Evolutionary conservation across 2,797 vertebrate genomes (phyloP).

Genomic region (Allobates femoralis): DNA sequence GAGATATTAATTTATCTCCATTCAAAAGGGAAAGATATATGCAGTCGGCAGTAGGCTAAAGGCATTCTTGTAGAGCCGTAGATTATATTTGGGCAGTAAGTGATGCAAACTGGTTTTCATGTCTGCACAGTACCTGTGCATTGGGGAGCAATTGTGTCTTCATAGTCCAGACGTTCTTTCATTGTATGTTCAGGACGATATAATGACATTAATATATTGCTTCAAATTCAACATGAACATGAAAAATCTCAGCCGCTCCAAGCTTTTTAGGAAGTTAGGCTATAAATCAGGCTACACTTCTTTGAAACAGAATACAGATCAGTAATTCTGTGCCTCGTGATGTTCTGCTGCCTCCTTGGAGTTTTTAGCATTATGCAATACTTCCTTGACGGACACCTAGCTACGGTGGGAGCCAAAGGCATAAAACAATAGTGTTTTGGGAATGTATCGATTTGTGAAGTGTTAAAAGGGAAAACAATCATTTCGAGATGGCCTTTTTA

Average conservation of each 20-base stretch:
- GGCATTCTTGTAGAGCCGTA: background rate
- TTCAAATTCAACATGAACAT: constrained; percentile 24
- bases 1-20: constrained; percentile 40
- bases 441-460: constrained; percentile 26
- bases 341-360: constrained; percentile 34
- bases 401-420: constrained; percentile 16
- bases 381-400: constrained; percentile 17
- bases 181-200: constrained; percentile 31
- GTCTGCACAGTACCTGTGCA: constrained; percentile 27
- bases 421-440: constrained; percentile 7
- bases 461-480: background rate
- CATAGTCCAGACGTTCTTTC: constrained; percentile 12
- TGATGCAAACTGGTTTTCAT: constrained; percentile 46
- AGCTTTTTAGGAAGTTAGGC: constrained; percentile 52
- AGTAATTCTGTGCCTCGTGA: constrained; percentile 29
- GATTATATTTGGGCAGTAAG: constrained; percentile 42
- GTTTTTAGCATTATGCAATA: constrained; percentile 15
- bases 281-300: constrained; percentile 29
- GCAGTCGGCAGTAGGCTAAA: background rate
- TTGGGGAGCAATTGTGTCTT: constrained; percentile 48
- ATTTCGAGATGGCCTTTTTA: background rate
- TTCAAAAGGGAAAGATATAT: constrained; percentile 18
- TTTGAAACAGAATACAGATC: constrained; percentile 41
- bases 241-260: constrained; percentile 40
- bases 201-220: constrained; percentile 46